Conservation (phyloP, 2,888 invertebrate genomes). For the Ophion obscuratus region DNA sequence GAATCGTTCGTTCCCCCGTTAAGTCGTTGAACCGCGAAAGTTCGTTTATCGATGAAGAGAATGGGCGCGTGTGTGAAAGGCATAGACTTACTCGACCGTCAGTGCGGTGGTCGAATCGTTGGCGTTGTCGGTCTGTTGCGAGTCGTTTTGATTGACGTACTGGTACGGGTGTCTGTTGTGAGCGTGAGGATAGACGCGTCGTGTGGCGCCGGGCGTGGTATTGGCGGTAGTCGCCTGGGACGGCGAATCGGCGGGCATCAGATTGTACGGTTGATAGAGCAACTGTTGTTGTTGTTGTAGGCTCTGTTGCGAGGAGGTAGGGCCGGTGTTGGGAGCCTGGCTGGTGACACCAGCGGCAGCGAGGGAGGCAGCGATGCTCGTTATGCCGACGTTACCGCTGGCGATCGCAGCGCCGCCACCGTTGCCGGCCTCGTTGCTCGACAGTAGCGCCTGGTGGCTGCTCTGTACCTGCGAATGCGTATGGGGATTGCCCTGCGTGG, state of each 20-base stretch:
- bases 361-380: constrained; percentile 67
- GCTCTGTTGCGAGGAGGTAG: constrained; percentile 50
- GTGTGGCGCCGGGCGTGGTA: constrained; percentile 69
- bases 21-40: no score
- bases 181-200: constrained; percentile 60
- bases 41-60: not conserved
- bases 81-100: constrained; percentile 65
- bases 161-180: constrained; percentile 61
- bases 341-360: constrained; percentile 52
- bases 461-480: constrained; percentile 72
- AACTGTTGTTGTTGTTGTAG: constrained; percentile 76
- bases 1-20: no score
- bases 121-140: constrained; percentile 58
- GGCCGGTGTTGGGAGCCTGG: constrained; percentile 74
- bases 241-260: constrained; percentile 78
- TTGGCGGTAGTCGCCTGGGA: constrained; percentile 75
- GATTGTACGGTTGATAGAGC: constrained; percentile 82
- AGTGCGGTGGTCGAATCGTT: constrained; percentile 63
- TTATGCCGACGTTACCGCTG: constrained; percentile 41
- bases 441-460: constrained; percentile 63
- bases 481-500: constrained; percentile 81
- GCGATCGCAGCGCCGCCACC: constrained; percentile 36
- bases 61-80: not conserved
- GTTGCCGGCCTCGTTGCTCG: constrained; percentile 60
- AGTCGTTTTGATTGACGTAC: constrained; percentile 49